Base-by-base conservation (phyloP, 2,797 vertebrate species). In the Chrosomus eos region DNA sequence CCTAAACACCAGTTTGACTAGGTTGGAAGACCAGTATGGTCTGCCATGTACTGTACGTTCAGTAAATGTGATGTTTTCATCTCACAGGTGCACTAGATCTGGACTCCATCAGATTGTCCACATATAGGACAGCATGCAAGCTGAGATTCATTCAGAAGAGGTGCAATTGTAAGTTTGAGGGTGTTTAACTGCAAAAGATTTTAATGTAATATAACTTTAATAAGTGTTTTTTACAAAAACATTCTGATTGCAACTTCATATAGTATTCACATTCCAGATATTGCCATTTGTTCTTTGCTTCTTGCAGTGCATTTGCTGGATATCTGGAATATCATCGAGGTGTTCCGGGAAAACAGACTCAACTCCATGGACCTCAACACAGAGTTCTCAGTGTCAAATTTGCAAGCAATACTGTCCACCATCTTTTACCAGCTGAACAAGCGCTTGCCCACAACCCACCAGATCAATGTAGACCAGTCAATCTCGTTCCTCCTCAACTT, bases 111-210 rank as follows among this genome's bases (percentile, higher is more conserved):
- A 96, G 98, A 84, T 93, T 99, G 88, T 99, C 98, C 72, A 99
- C 98, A 18, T 99, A 99, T 94, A 96, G 98, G 94, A 99, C 98
- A 81, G 98, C 98, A 6, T 99, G 98, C 95, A 99, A 99, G 92
- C 97, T 99, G 86, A 91, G 98, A 95, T 99, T 99, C 90, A 97
- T 99, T 88, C 98, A 99, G 95, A 99, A 99, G 96, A 99, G 97
- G 95, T 99, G 98, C 94, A 99, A 98, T 81, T 89, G 98, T 99
- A 92, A 98, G 98, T 98, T 94, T 11, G 18, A 82, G 45, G 43
- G 16, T 11, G 26, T 71, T 71, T 71, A 70, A 70, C 21, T 58
- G 53, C 16, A 48, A 10, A 11, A 11, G 4, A 60, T 60, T 60
- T 13, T 1, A 58, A 23, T n/a, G 10, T 11, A 9, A n/a, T 58